These are phyloP conservation scores for Scaptodrosophila latifasciaeformis DNA, from an alignment of 2,888 invertebrate genomes.

Conservation along the genomic window DNA sequence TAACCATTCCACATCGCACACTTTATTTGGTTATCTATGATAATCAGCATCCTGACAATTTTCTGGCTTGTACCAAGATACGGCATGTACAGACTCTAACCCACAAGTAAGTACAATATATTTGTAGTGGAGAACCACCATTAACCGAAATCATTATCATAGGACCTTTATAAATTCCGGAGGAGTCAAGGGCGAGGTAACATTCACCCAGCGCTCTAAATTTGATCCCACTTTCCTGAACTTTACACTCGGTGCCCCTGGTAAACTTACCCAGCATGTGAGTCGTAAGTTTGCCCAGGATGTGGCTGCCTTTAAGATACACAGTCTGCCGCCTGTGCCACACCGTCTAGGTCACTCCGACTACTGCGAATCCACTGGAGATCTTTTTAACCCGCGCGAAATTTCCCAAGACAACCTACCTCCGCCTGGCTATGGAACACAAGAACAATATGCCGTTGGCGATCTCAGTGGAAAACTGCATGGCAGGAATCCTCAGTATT, in stretches of 20 bases:
- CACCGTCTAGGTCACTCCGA: constrained; percentile 75
- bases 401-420: constrained; percentile 78
- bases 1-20: constrained; percentile 84
- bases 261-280: constrained; percentile 80
- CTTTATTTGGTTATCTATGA: constrained; percentile 90
- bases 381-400: constrained; percentile 85
- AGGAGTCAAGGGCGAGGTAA: constrained; percentile 87
- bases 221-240: constrained; percentile 89
- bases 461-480: constrained; percentile 92
- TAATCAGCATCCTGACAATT: constrained; percentile 83
- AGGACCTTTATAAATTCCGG: constrained; percentile 84
- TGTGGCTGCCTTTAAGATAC: constrained; percentile 83
- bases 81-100: constrained; percentile 80
- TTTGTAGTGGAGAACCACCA: not conserved
- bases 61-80: constrained; percentile 89
- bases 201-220: constrained; percentile 85
- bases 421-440: constrained; percentile 82
- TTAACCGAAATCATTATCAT: constrained; percentile 31
- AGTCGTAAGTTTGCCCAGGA: constrained; percentile 85
- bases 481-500: constrained; percentile 81
- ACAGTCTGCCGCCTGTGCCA: constrained; percentile 82
- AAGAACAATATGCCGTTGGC: constrained; percentile 93
- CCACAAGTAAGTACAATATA: constrained; percentile 82
- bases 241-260: constrained; percentile 81
- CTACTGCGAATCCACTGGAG: constrained; percentile 83